Evolutionary conservation across 2,888 invertebrate species (phyloP).

Genomic region (Tenthredo mesomela): DNA sequence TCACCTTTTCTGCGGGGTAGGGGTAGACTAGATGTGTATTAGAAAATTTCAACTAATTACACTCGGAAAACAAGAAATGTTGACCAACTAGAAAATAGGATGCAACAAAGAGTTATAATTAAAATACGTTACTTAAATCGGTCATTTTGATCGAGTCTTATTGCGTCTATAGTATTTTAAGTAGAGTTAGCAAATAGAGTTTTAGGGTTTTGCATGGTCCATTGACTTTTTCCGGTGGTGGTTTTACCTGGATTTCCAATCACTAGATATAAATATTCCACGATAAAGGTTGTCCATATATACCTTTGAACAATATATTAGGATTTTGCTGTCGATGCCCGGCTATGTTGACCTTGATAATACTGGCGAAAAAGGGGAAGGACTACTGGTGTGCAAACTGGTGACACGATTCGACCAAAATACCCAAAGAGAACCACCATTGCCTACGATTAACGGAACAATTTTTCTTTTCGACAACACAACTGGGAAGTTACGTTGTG

Average conservation of each 20-base stretch:
- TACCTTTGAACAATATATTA: background rate
- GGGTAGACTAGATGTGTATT: too few relatives aligned
- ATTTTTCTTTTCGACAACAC: conserved; percentile 77
- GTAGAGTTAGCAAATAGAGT: background rate
- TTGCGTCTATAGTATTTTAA: background rate
- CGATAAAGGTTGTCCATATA: background rate
- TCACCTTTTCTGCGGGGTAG: too few relatives aligned
- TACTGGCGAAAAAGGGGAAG: conserved; percentile 42
- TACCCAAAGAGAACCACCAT: conserved; percentile 65
- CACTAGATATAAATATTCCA: background rate
- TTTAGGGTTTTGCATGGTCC: background rate
- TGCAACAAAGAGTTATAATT: background rate
- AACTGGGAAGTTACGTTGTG: conserved; percentile 77
- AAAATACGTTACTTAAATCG: background rate
- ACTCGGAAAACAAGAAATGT: background rate
- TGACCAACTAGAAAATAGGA: background rate
- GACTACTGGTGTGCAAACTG: conserved; percentile 78
- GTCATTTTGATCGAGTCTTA: background rate
- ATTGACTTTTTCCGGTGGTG: background rate
- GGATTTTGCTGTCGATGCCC: conserved; percentile 77
- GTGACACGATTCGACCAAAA: conserved; percentile 78
- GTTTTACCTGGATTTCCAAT: background rate
- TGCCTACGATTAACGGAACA: conserved; percentile 78
- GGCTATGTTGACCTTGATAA: conserved; percentile 73
- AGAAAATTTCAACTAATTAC: background rate